phyloP scores from a whole-genome alignment of 2,113 vertebrate species.

The Ardeotis arabs region DNA sequence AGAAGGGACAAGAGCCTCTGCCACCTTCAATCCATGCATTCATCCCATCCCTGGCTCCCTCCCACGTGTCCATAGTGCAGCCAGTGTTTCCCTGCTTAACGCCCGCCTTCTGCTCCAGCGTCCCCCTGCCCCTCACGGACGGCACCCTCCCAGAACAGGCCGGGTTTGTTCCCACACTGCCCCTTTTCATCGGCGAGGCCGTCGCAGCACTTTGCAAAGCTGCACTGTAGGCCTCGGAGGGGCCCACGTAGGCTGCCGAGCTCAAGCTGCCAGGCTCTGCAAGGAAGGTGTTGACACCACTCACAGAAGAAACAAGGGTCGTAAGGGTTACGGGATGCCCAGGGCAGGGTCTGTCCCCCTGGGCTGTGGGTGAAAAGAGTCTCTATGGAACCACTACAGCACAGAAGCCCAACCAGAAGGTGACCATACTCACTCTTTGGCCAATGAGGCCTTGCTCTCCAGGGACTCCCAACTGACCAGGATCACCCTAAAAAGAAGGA shows the following conservation, averaged over 20 bases:
- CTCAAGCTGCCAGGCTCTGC: background rate
- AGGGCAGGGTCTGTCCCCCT: background rate
- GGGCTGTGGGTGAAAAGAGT: background rate
- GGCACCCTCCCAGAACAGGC: background rate
- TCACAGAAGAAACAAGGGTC: rapidly evolving
- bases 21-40: background rate
- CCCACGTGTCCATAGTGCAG: background rate
- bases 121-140: background rate
- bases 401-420: background rate
- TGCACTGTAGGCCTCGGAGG: rapidly evolving
- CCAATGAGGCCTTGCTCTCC: conserved; percentile 91
- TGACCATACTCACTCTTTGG: conserved; percentile 82
- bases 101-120: background rate
- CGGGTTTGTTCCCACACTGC: conserved; percentile 8
- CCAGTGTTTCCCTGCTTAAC: conserved; percentile 8
- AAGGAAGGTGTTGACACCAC: background rate
- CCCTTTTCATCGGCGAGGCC: background rate
- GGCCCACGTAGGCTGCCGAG: background rate
- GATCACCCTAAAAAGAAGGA: conserved; percentile 78
- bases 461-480: conserved; percentile 80
- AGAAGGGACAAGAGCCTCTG: background rate
- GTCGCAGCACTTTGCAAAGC: background rate
- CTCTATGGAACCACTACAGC: background rate
- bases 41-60: background rate
- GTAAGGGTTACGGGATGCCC: rapidly evolving